phyloP scores from a whole-genome alignment of 2,797 vertebrate genomes.

The Megaceryle alcyon region DNA sequence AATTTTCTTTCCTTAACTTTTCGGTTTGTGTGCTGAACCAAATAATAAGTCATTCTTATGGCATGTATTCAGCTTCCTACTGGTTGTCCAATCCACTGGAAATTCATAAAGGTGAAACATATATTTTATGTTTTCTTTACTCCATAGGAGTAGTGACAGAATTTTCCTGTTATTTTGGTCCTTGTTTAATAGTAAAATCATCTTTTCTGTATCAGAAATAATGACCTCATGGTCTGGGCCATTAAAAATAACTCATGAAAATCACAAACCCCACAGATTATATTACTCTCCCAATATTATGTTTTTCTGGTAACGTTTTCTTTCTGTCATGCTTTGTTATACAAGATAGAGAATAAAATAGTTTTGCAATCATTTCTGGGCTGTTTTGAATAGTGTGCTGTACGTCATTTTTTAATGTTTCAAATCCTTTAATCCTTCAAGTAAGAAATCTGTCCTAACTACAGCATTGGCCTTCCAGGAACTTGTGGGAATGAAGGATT shows the following conservation, averaged over 20 bases:
- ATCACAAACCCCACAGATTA: neutral
- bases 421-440: slow-evolving; percentile 39
- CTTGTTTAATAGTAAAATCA: neutral
- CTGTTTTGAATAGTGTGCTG: neutral
- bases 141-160: neutral
- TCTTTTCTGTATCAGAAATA: neutral
- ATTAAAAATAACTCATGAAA: slow-evolving; percentile 20
- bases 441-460: slow-evolving; percentile 3
- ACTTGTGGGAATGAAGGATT: slow-evolving; percentile 13
- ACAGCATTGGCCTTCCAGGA: slow-evolving; percentile 5
- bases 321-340: neutral
- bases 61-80: neutral
- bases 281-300: neutral
- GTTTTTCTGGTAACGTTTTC: slow-evolving; percentile 6
- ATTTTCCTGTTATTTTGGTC: neutral
- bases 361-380: neutral
- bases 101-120: neutral
- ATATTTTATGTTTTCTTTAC: neutral
- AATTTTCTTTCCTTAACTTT: neutral
- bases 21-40: neutral
- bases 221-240: neutral
- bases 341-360: neutral
- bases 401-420: neutral
- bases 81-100: neutral
- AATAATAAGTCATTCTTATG: neutral